These are phyloP conservation scores for Meriones psammophilus DNA, from an alignment of 2,797 vertebrate genomes.

Conservation along the genomic window DNA sequence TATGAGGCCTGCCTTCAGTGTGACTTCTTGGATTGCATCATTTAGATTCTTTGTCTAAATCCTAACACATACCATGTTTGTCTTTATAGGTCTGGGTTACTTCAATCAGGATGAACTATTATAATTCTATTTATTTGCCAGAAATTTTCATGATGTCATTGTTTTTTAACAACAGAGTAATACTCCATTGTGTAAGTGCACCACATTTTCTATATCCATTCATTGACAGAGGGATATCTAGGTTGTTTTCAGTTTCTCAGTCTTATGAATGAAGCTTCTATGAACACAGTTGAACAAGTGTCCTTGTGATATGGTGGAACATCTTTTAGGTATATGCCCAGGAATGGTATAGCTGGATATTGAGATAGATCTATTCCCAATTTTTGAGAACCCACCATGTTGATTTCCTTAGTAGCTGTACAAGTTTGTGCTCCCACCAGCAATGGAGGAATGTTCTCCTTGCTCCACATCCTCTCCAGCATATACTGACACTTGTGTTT, in stretches of 20 bases:
- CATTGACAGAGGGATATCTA: neutral
- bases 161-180: neutral
- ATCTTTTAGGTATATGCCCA: too few relatives aligned
- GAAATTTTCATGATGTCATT: neutral
- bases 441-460: too few relatives aligned
- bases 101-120: neutral
- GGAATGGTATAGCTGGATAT: neutral
- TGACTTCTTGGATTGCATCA: too few relatives aligned
- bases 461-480: too few relatives aligned
- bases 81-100: neutral
- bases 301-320: too few relatives aligned
- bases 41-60: too few relatives aligned
- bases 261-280: too few relatives aligned
- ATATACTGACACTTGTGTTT: too few relatives aligned
- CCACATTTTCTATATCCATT: neutral
- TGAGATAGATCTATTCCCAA: neutral
- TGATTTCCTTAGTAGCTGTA: neutral
- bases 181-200: neutral
- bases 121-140: neutral
- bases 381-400: neutral
- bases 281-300: too few relatives aligned
- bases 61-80: too few relatives aligned
- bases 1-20: too few relatives aligned
- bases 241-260: neutral
- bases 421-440: too few relatives aligned